Conservation (phyloP, 2,797 vertebrate genomes). For the Sorex maritimensis region DNA sequence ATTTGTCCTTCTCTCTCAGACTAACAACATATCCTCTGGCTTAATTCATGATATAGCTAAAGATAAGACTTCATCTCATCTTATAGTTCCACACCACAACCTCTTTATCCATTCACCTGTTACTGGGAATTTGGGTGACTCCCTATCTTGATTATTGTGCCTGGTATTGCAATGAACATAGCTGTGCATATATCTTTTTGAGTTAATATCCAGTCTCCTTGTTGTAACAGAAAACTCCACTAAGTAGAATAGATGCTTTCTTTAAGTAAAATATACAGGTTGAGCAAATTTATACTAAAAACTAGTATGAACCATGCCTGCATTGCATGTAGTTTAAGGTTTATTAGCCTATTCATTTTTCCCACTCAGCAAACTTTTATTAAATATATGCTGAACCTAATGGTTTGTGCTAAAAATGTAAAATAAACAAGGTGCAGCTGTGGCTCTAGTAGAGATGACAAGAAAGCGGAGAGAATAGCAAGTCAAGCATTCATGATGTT, state of each 20-base stretch:
- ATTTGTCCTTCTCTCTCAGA: too few species aligned
- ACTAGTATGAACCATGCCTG: neutral
- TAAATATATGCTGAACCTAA: neutral
- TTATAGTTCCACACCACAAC: too few species aligned
- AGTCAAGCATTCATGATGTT: neutral
- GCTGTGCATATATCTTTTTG: too few species aligned
- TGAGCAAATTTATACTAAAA: constrained; percentile 26
- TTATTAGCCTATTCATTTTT: neutral
- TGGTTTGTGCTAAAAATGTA: neutral
- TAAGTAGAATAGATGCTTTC: neutral
- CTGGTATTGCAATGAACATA: too few species aligned
- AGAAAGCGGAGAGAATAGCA: neutral
- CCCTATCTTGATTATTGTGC: too few species aligned
- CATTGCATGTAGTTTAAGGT: neutral
- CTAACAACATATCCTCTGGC: too few species aligned
- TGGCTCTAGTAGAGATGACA: neutral
- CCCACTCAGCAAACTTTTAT: neutral
- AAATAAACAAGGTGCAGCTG: neutral
- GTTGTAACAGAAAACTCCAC: constrained; percentile 10
- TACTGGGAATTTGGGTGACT: too few species aligned
- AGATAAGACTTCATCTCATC: too few species aligned
- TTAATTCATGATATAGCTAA: too few species aligned
- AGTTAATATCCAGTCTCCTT: too few species aligned
- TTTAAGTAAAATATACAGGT: neutral
- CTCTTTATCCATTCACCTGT: too few species aligned